phyloP scores from a whole-genome alignment of 2,113 vertebrate species.

The Oreochromis aureus region DNA sequence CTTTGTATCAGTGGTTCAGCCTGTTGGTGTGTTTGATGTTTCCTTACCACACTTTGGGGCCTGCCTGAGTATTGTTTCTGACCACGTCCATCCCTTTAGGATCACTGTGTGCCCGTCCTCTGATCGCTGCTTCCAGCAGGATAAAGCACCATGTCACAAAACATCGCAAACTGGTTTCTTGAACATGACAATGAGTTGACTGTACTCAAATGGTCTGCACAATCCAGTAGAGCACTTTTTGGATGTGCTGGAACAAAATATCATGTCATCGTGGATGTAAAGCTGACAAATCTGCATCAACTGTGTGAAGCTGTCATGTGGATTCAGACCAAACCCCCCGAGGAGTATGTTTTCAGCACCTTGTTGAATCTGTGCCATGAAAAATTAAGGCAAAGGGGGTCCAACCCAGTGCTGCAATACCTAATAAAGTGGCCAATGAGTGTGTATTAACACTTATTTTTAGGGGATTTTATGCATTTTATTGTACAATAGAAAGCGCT shows the following conservation, averaged over 20 bases:
- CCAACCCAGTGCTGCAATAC: background rate
- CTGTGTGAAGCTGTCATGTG: background rate
- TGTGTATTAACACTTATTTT: background rate
- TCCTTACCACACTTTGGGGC: background rate
- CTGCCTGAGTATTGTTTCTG: background rate
- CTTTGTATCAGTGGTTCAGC: background rate
- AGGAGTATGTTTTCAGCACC: background rate
- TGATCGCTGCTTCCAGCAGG: background rate
- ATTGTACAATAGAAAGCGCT: background rate
- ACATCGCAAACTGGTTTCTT: background rate
- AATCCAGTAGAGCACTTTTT: background rate
- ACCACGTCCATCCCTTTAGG: background rate
- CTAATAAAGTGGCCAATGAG: background rate
- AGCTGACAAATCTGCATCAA: background rate
- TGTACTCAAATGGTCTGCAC: background rate
- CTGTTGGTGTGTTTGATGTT: background rate
- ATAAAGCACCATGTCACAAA: background rate
- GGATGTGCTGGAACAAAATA: background rate
- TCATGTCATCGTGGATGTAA: background rate
- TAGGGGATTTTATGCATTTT: background rate
- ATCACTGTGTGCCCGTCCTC: background rate
- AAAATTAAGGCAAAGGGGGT: background rate
- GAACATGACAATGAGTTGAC: background rate
- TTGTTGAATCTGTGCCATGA: background rate
- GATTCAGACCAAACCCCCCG: background rate